These are phyloP conservation scores for Harpagus bidentatus DNA, from an alignment of 2,113 vertebrate genomes.

Conservation along the genomic window DNA sequence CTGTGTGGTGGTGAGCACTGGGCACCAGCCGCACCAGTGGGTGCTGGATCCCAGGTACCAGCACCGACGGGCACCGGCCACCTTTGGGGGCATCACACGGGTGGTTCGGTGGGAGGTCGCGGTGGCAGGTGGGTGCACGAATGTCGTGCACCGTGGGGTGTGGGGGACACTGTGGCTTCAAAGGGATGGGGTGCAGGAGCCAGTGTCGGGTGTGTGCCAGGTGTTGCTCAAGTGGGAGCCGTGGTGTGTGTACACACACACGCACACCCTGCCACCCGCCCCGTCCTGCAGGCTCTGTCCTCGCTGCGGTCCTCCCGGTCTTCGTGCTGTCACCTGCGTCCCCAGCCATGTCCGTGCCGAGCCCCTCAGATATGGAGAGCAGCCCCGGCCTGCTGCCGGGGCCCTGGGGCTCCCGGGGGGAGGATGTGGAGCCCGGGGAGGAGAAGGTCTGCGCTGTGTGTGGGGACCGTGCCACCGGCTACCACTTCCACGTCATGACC, in stretches of 20 bases:
- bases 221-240: neutral
- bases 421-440: neutral
- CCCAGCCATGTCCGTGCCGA: neutral
- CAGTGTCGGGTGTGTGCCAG: too few relatives aligned
- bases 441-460: constrained; percentile 65
- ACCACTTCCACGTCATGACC: constrained; percentile 77
- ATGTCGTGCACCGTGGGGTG: rapidly evolving
- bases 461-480: constrained; percentile 66
- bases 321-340: rapidly evolving
- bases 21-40: neutral
- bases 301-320: rapidly evolving
- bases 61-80: rapidly evolving
- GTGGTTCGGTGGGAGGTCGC: rapidly evolving
- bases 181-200: neutral
- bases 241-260: neutral
- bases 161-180: neutral
- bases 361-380: neutral
- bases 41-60: neutral
- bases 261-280: neutral
- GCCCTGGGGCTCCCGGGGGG: neutral
- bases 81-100: rapidly evolving
- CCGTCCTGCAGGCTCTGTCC: neutral
- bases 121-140: rapidly evolving
- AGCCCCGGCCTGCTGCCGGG: neutral
- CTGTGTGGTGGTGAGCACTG: rapidly evolving